Percentiles rank a stretch among this genome's conserved stretches.
Conservation (phyloP, 2,797 vertebrate species). For the Pseudotriccus pelzelni region DNA sequence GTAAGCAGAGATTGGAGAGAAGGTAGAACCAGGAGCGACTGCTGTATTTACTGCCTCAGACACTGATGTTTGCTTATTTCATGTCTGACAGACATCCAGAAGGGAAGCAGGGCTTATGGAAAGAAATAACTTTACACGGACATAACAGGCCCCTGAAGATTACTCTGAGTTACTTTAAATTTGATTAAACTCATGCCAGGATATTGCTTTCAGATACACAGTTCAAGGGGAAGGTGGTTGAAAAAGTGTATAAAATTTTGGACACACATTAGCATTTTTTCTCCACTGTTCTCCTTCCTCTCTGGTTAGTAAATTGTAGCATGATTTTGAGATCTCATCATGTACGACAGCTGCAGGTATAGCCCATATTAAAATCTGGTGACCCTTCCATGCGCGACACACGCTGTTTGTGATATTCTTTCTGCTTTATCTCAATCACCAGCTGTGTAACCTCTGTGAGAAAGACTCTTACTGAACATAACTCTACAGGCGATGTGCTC, state of each 20-base stretch:
- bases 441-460: conserved; percentile 4
- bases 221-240: conserved; percentile 5
- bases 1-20: neutral
- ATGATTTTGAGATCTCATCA: neutral
- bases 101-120: conserved; percentile 16
- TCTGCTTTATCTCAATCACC: conserved; percentile 10
- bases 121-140: conserved; percentile 35
- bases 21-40: neutral
- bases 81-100: conserved; percentile 14
- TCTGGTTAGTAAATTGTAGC: neutral
- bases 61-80: neutral
- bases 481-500: neutral
- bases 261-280: neutral
- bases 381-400: neutral
- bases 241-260: conserved; percentile 17
- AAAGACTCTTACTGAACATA: neutral
- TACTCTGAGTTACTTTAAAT: conserved; percentile 36
- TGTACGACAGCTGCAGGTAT: neutral
- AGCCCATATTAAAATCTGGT: neutral
- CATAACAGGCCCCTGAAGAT: conserved; percentile 38
- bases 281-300: neutral
- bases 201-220: conserved; percentile 42
- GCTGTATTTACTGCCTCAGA: neutral
- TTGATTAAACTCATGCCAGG: conserved; percentile 55
- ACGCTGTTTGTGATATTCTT: neutral